A percentile compares a stretch with the other conserved stretches of the same genome.
These are phyloP conservation scores for Acronicta alni DNA, from an alignment of 2,888 invertebrate species.

Conservation along the genomic window DNA sequence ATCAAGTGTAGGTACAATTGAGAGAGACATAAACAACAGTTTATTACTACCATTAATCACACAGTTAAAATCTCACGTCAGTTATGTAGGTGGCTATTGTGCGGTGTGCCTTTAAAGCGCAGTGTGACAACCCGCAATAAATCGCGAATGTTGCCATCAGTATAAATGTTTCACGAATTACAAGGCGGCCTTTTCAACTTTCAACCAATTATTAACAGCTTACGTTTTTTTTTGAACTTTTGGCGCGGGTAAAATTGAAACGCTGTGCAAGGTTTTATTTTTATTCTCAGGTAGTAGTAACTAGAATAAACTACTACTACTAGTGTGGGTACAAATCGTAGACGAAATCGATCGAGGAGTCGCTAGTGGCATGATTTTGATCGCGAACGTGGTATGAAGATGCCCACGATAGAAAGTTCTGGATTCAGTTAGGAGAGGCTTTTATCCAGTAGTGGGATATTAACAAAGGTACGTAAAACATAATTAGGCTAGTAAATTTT, in stretches of 20 bases:
- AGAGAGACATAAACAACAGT: constrained; percentile 54
- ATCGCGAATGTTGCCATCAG: constrained; percentile 58
- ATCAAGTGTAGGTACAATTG: constrained; percentile 55
- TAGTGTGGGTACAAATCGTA: too few relatives aligned
- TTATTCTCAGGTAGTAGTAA: not conserved
- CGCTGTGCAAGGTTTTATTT: not conserved
- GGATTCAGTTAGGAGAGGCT: too few relatives aligned
- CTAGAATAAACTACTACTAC: too few relatives aligned
- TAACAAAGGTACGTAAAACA: too few relatives aligned
- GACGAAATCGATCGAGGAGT: too few relatives aligned
- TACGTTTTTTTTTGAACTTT: constrained; percentile 43
- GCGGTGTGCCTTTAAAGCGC: constrained; percentile 57
- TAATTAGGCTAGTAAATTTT: too few relatives aligned
- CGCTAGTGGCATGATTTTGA: too few relatives aligned
- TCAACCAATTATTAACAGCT: constrained; percentile 61
- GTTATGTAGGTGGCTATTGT: constrained; percentile 57
- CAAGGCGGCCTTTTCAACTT: constrained; percentile 57
- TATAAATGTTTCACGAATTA: constrained; percentile 57
- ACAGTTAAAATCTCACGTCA: constrained; percentile 57
- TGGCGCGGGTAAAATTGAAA: constrained; percentile 19
- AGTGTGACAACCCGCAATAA: constrained; percentile 57
- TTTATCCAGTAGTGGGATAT: too few relatives aligned
- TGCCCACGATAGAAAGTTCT: too few relatives aligned
- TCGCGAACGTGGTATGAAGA: too few relatives aligned
- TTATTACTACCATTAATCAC: constrained; percentile 58